These are phyloP conservation scores for Onychomys arenicola DNA, from an alignment of 2,797 vertebrate species.

Conservation along the genomic window DNA sequence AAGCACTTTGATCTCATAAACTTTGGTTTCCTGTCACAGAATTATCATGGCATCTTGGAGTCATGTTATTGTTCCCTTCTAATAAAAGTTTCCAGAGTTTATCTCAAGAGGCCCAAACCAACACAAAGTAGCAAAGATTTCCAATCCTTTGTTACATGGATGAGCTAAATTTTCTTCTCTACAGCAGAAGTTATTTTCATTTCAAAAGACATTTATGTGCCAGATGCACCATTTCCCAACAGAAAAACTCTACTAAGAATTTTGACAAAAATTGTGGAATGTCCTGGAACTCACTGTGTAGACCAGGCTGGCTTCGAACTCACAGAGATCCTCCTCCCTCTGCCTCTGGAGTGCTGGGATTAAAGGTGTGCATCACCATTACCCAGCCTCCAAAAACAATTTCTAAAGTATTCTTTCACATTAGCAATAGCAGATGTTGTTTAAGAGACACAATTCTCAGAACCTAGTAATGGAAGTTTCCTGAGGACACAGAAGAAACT, in stretches of 20 bases:
- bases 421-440: background rate
- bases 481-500: background rate
- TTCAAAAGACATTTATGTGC: background rate
- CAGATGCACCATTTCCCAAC: background rate
- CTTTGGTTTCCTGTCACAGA: background rate
- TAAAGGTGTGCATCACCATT: background rate
- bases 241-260: background rate
- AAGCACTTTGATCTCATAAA: background rate
- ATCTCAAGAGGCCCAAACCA: background rate
- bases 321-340: background rate
- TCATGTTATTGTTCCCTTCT: background rate
- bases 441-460: background rate
- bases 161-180: background rate
- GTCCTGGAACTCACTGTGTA: background rate
- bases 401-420: background rate
- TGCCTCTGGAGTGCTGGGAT: background rate
- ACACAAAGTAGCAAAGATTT: background rate
- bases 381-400: background rate
- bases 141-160: background rate
- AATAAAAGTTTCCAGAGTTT: background rate
- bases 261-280: background rate
- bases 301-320: background rate
- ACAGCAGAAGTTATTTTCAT: background rate
- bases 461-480: background rate
- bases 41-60: background rate